Conservation (phyloP, 2,113 vertebrate species). For the Cyanoderma ruficeps region DNA sequence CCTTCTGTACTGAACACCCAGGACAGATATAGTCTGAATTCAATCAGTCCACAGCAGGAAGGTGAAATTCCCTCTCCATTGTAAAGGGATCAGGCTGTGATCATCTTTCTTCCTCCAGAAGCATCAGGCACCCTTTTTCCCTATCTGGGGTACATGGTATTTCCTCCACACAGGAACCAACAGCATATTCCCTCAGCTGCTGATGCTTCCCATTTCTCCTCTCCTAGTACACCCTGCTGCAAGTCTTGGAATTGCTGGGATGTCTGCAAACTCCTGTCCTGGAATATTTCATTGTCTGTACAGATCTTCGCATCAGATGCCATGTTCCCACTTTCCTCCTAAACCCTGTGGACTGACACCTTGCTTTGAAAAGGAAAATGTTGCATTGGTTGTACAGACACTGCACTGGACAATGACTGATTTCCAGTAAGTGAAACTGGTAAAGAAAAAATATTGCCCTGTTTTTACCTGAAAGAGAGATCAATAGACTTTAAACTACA, state of each 20-base stretch:
- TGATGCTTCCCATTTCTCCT: background rate
- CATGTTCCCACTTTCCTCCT: background rate
- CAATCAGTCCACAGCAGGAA: background rate
- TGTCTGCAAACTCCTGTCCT: background rate
- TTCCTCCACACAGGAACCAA: background rate
- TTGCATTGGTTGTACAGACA: background rate
- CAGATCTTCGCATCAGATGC: background rate
- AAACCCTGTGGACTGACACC: background rate
- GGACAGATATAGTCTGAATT: background rate
- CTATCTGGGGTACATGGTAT: rapidly evolving
- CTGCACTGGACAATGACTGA: background rate
- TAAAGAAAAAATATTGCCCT: background rate
- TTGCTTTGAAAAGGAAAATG: background rate
- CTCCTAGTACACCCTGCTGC: background rate
- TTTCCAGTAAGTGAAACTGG: background rate
- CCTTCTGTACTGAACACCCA: background rate
- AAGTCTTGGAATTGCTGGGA: background rate
- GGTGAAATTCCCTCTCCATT: background rate
- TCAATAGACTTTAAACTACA: background rate
- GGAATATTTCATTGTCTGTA: background rate
- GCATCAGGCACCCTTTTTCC: background rate
- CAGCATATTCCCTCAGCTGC: background rate
- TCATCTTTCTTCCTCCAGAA: background rate
- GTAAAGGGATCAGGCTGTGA: background rate
- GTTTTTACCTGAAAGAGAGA: background rate